Evolutionary conservation across 2,113 vertebrate genomes (phyloP), one percentile per base, ranked within the genome.

Genomic region (Xenopus borealis): DNA sequence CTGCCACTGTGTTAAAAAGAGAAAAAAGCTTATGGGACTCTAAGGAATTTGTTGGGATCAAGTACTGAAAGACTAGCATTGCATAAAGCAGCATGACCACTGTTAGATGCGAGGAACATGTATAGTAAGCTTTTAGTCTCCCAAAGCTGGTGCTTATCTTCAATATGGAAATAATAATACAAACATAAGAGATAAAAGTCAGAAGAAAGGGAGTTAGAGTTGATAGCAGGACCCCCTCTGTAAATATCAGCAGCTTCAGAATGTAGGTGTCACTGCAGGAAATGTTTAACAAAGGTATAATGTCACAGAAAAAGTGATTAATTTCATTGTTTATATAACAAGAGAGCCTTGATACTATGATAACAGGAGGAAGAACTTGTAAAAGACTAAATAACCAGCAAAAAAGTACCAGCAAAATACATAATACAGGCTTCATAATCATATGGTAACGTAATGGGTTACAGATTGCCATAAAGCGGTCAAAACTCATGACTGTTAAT

Each of bases 61-160:
- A 33, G 0, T 82, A 82, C 62, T 78, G 79, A 12, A 79, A 82
- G 23, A 79, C 80, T 27, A 84, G 79, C 0, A 80, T 80, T 14
- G 78, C 73, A 0, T 81, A 78, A 0, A 81, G 12, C 59, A 80
- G 66, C 40, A 79, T 77, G 2, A 85, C 73, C 0, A 78, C 74
- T 0, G 72, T 74, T 1, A 83, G 19, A 16, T 83, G 82, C 0
- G 79, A 82, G 0, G 72, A 82, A 13, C 81, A 82, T 18, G 71
- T 82, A n/a, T 79, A 83, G 44, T 82, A 80, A 3, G 72, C 78
- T 64, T 78, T 81, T 4, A 0, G 27, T n/a, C 73, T 71, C 10
- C 80, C 78, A 0, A 13, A 12, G 16, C 12, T 57, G 16, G 67
- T 12, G 10, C 17, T 50, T 9, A 69, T 69, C 17, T 33, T 69